Percentiles rank a stretch among this genome's conserved stretches.
Conservation (phyloP, 1,140 invertebrate genomes). For the Chelonus insularis region DNA sequence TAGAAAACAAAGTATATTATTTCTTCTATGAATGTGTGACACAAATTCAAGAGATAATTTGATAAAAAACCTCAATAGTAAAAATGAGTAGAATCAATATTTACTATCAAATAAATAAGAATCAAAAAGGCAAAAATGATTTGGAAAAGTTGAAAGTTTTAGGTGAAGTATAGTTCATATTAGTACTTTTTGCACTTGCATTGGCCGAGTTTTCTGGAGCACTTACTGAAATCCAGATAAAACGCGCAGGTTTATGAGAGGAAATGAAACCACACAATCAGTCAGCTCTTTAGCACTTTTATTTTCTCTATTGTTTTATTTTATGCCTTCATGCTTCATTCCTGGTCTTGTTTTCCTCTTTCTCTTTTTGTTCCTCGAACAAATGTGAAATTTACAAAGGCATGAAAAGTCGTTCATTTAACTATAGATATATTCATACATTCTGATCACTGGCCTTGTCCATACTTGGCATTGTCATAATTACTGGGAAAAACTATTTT, state of each 20-base stretch:
- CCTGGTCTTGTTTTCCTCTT: not conserved
- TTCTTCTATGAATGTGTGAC: too few relatives aligned
- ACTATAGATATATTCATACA: too few relatives aligned
- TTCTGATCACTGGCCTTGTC: not conserved
- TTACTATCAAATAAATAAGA: too few relatives aligned
- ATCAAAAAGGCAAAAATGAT: too few relatives aligned
- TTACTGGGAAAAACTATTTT: not conserved
- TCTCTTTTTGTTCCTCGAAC: not conserved
- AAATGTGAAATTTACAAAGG: not conserved
- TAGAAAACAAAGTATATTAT: too few relatives aligned
- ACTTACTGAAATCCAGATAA: not conserved
- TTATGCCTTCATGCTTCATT: not conserved
- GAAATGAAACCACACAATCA: slow-evolving; percentile 6
- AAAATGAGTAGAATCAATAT: too few relatives aligned
- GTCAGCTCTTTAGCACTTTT: slow-evolving; percentile 1
- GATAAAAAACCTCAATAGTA: too few relatives aligned
- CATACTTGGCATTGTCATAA: not conserved
- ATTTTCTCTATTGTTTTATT: not conserved
- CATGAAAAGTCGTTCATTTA: not conserved
- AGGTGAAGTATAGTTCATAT: not conserved
- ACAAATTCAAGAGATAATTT: too few relatives aligned
- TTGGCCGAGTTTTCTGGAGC: not conserved
- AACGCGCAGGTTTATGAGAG: not conserved
- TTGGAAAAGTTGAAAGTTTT: too few relatives aligned
- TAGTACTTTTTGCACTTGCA: not conserved